Evolutionary conservation across 2,113 vertebrate genomes (phyloP), one percentile per base, ranked within the genome.

Genomic region (Megaceryle torquata): DNA sequence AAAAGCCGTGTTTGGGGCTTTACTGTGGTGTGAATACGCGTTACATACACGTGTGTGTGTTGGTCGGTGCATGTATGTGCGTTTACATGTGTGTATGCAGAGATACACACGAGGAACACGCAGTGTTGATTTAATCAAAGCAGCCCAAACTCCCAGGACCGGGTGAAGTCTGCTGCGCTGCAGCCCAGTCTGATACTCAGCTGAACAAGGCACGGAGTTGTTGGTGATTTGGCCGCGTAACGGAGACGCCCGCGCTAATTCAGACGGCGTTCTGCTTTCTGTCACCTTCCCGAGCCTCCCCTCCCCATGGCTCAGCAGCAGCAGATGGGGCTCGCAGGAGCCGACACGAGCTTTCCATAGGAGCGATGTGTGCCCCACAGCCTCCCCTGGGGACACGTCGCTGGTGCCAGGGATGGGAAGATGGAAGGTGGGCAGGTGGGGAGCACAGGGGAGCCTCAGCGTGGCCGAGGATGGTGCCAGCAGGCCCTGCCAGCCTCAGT

Each of bases 21-120:
- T 56, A 1, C 46, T 35, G 69, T 4, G 1, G 15, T 2, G 11
- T 29, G 11, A 16, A 1, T 29, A 39, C 31, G 15, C 13, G 0
- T 31, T 60, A 12, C 4, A 5, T 26, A 53, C 19, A 7, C 21
- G 20, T 26, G 25, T 15, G 46, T 28, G 33, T 53, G 35, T 37
- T 21, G 37, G 15, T 48, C 15, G 0, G 0, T 48, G 26, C 41
- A 1, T 5, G 33, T 46, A 29, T 63, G 43, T 35, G 54, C 35
- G 1, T 10, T 51, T 67, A 6, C 9, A 2, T 26, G 5, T 2
- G 11, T 8, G 3, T 20, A 13, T 15, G 7, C 53, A 43, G 53
- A 20, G 33, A 19, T 4, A 18, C 1, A 3, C 43, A 6, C 22
- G 5, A 19, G 22, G 22, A 41, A 10, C 11, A 6, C 2, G 41